Base-by-base conservation (phyloP, 53 echinoderm and acorn worm genomes). In the Henricia sp. region DNA sequence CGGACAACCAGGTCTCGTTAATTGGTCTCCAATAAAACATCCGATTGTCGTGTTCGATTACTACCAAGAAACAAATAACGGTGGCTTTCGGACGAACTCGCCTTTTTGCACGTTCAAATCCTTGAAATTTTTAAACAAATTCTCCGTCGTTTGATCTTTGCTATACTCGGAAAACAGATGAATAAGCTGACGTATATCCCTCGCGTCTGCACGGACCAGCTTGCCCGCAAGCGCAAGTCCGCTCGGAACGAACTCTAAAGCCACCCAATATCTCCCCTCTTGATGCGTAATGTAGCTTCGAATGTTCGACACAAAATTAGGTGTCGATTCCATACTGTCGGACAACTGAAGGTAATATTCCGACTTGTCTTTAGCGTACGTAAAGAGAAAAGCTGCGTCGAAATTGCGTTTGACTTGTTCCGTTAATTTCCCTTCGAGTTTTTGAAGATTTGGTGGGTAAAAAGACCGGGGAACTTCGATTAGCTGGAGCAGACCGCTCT, bases 171-270 rank as follows among this genome's bases (percentile, higher is more conserved):
- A 27, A 26, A 70, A 30, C 2, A 70, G 70, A 17, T 43, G 46
- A 46, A 70, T 26, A 5, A 70, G 70, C 17, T 70, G 70, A 27
- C 28, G 70, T 27, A 70, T 27, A 46, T 70, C 70, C 44, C 70
- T 9, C 0, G 26, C 43, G 1, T 46, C 46, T 28, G 26, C 70
- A 1, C 46, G 70, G 27, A 70, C 6, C 12, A 70, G 25, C 28
- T 70, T 42, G 26, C 70, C 70, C 4, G 43, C 10, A n/a, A n/a
- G n/a, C n/a, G n/a, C n/a, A 13, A 27, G 21, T 1, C 37, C 37
- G 5, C 19, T 29, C 8, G 70, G 70, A 28, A n/a, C 16, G 9
- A 70, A 44, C 46, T 70, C 70, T 28, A 70, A 46, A 1, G 37
- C 3, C 9, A 70, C 70, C 70, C 70, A 70, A 30, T 70, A 70